These are phyloP conservation scores for Leistus spinibarbis DNA, from an alignment of 2,888 invertebrate species.

Conservation along the genomic window DNA sequence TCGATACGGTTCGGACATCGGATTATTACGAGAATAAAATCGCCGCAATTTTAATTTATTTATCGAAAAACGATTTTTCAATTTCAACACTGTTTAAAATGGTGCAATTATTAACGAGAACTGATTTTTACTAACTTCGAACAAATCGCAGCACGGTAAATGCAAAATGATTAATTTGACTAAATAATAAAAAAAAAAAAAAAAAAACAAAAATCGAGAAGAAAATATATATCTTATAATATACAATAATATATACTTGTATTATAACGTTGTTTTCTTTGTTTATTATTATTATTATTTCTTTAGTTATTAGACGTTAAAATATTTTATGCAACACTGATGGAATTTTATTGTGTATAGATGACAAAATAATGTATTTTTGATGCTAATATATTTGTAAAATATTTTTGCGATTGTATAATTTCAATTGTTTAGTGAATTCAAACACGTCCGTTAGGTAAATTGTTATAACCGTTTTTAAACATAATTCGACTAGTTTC, in stretches of 20 bases:
- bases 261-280: slow-evolving; percentile 39
- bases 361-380: slow-evolving; percentile 27
- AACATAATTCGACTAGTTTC: not conserved
- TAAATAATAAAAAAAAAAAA: slow-evolving; percentile 35
- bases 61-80: slow-evolving; percentile 8
- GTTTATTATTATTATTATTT: slow-evolving; percentile 14
- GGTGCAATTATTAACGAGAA: slow-evolving; percentile 37
- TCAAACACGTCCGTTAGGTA: not conserved
- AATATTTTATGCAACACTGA: slow-evolving; percentile 37
- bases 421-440: not conserved
- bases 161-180: slow-evolving; percentile 37
- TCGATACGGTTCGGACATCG: slow-evolving; percentile 35
- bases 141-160: slow-evolving; percentile 31
- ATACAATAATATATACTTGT: slow-evolving; percentile 36
- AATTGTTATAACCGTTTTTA: not conserved
- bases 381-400: slow-evolving; percentile 31
- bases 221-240: slow-evolving; percentile 28
- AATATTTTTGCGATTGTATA: slow-evolving; percentile 1
- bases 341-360: slow-evolving; percentile 20
- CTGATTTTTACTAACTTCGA: slow-evolving; percentile 35
- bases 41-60: slow-evolving; percentile 33
- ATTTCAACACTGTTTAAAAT: slow-evolving; percentile 4
- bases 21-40: slow-evolving; percentile 15
- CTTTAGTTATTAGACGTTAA: slow-evolving; percentile 38
- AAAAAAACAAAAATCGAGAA: slow-evolving; percentile 41